phyloP scores from a whole-genome alignment of 2,888 invertebrate genomes.

The Linyphia triangularis region DNA sequence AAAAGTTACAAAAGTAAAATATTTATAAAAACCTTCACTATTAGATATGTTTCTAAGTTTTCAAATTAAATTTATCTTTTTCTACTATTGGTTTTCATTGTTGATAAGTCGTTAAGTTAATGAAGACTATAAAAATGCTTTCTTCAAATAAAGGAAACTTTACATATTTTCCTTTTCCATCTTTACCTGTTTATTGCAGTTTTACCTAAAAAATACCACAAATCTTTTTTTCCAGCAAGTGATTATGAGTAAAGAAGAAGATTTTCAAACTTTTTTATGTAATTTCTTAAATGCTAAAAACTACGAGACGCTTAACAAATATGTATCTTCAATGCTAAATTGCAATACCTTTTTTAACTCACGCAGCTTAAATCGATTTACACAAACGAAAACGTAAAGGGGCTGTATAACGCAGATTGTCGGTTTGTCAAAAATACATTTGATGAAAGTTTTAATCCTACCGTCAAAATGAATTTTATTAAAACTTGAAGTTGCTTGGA shows the following conservation, averaged over 20 bases:
- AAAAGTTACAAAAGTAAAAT: no score
- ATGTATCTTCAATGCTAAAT: not conserved
- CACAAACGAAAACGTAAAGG: not conserved
- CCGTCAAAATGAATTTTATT: not conserved
- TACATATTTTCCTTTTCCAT: not conserved
- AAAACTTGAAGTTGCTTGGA: no score
- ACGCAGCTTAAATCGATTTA: not conserved
- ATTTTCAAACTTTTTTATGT: not conserved
- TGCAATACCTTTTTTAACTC: not conserved
- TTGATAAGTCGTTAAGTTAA: not conserved
- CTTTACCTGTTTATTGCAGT: not conserved
- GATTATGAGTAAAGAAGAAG: conserved; percentile 1
- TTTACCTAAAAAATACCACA: not conserved
- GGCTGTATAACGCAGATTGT: not conserved
- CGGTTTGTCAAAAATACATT: not conserved
- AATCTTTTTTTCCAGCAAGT: not conserved
- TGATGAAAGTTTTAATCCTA: not conserved
- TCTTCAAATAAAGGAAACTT: not conserved
- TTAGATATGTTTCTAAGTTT: not conserved
- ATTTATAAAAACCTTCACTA: no score
- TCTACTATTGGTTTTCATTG: not conserved
- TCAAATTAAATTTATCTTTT: not conserved
- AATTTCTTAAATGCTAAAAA: not conserved
- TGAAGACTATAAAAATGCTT: not conserved
- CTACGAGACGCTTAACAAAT: not conserved